Percentiles rank a stretch among this genome's conserved stretches.
These are phyloP conservation scores for Pentalonia nigronervosa DNA, from an alignment of 1,140 invertebrate genomes.

Conservation along the genomic window DNA sequence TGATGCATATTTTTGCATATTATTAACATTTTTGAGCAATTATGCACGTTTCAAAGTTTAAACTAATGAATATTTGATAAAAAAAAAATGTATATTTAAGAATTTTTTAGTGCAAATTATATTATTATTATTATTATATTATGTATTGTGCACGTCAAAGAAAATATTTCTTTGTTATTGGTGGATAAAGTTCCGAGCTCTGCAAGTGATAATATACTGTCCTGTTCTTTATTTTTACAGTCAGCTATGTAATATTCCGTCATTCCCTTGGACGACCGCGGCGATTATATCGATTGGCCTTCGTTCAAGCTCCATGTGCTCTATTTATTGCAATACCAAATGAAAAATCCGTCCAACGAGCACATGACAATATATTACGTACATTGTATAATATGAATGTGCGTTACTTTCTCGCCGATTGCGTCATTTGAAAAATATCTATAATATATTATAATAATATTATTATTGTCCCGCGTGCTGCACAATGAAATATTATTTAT, in stretches of 20 bases:
- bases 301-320: neutral
- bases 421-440: conserved; percentile 19
- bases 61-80: neutral
- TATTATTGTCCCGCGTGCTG: neutral
- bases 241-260: neutral
- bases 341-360: neutral
- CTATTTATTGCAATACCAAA: neutral
- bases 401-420: neutral
- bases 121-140: neutral
- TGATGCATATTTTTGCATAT: neutral
- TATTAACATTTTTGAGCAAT: neutral
- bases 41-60: neutral
- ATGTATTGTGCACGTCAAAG: too few species aligned
- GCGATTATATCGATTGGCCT: neutral
- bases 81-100: neutral
- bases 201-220: neutral
- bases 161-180: neutral
- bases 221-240: neutral
- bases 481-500: conserved; percentile 36
- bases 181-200: neutral
- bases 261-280: neutral
- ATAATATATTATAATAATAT: neutral
- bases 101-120: neutral
- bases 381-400: too few species aligned
- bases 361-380: neutral